Evolutionary conservation across 2,113 vertebrate species (phyloP).

Genomic region (Gavialis gangeticus): DNA sequence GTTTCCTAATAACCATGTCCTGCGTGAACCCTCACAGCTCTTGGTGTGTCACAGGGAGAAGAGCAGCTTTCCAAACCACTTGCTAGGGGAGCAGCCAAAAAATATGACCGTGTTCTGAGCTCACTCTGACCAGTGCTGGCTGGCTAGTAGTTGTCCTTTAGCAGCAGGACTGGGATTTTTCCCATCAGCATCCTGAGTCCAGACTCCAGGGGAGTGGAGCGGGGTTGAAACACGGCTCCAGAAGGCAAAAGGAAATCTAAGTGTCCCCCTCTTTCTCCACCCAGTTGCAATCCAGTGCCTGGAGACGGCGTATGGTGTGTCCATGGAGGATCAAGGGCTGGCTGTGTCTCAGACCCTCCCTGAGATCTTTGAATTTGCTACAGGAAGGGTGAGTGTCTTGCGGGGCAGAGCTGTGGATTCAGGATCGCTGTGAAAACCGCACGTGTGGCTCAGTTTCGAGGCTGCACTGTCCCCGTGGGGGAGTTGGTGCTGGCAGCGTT

Average conservation of each 20-base stretch:
- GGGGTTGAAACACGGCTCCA: rapidly evolving
- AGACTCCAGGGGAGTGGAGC: background rate
- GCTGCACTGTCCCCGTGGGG: rapidly evolving
- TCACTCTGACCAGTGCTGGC: too few species aligned
- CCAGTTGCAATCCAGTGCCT: conserved; percentile 97
- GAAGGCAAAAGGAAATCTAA: background rate
- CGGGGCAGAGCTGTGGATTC: background rate
- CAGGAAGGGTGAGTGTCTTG: conserved; percentile 76
- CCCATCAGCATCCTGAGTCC: background rate
- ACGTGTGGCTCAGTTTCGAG: background rate
- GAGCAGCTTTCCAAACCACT: background rate
- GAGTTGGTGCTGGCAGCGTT: background rate
- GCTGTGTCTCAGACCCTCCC: conserved; percentile 88
- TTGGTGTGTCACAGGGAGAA: background rate
- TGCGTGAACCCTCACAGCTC: background rate
- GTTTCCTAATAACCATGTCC: background rate
- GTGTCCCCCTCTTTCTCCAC: rapidly evolving
- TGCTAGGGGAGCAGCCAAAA: too few species aligned
- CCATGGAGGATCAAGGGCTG: conserved; percentile 86
- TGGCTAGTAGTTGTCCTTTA: background rate
- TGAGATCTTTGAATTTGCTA: conserved; percentile 86
- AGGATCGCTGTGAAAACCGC: background rate
- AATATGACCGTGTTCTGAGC: too few species aligned
- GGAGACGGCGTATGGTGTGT: conserved; percentile 94
- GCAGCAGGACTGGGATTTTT: background rate